Percentiles rank a stretch among this genome's conserved stretches.
Conservation (phyloP, 2,113 vertebrate genomes). For the Psittacula cyanocephala region DNA sequence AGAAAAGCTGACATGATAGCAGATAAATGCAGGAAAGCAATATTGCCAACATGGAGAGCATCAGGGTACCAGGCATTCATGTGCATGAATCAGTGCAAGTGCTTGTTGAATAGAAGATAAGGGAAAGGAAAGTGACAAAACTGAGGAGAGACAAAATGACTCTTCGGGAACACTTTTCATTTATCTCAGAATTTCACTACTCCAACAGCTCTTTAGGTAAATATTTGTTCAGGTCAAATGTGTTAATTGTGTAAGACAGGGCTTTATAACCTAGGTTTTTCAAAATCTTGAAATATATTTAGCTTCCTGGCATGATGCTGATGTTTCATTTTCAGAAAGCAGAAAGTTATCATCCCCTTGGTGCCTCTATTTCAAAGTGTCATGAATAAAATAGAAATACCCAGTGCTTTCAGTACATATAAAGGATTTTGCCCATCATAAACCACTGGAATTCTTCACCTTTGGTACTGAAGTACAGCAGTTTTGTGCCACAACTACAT, state of each 20-base stretch:
- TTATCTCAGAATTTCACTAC: background rate
- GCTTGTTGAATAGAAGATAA: background rate
- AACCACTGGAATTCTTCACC: background rate
- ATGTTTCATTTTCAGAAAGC: background rate
- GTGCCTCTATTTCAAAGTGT: background rate
- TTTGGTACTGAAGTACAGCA: rapidly evolving
- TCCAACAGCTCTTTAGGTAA: background rate
- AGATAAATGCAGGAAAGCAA: background rate
- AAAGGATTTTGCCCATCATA: background rate
- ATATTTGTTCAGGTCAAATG: background rate
- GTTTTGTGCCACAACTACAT: background rate
- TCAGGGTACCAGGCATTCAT: rapidly evolving
- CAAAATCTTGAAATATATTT: background rate
- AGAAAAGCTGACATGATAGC: background rate
- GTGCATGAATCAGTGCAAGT: background rate
- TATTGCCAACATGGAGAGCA: too few relatives aligned
- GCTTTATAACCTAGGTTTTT: background rate
- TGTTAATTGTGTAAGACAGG: background rate
- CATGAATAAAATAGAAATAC: background rate
- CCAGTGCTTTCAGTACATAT: background rate
- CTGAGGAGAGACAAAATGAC: background rate
- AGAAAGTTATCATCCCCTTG: background rate
- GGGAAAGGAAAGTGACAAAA: background rate
- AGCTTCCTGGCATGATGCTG: background rate
- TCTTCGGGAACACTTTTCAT: background rate